Evolutionary conservation across 1,140 invertebrate species (phyloP), one percentile per base, ranked within the genome.

Genomic region (Phocides pigmalion): DNA sequence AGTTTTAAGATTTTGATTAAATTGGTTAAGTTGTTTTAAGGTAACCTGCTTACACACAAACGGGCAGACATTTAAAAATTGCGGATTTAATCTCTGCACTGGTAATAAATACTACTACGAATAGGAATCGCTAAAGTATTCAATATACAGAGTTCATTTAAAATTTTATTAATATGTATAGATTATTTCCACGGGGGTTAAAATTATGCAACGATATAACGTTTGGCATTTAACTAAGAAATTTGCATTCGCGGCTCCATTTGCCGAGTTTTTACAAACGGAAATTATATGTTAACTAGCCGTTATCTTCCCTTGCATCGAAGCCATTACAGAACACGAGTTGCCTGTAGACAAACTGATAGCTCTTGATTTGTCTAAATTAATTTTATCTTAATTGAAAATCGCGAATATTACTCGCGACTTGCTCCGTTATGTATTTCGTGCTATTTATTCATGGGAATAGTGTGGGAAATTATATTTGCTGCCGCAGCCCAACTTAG

Each of bases 331-430:
- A 47, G 44, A 22, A 47, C 44, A 47, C 44, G 44, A 12, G 12
- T 47, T 19, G 9, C n/a, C 44, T 19, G 44, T 47, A 47, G 5
- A 46, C 44, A 47, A 12, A 22, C 19, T 22, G 44, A 22, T 39
- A 14, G 4, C 44, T 22, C n/a, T 14, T 19, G 32, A 68, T 68
- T 67, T 56, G 51, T 51, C 42, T 65, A 62, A 69, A 69, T 69
- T 65, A 58, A 62, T 62, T 25, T 70, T 65, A 70, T 63, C 62
- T 69, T 62, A 65, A 65, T 69, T 69, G 64, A 65, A 64, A 56
- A 69, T 65, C 67, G 42, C 17, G 46, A 70, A 51, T 39, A 62
- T 25, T 19, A 47, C 16, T 59, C 41, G 44, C 49, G 47, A 53
- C 37, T 70, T 50, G 59, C 12, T 66, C 61, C 51, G 66, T 62